These are phyloP conservation scores for Chelonus formosanus DNA, from an alignment of 2,888 invertebrate genomes.

Conservation along the genomic window DNA sequence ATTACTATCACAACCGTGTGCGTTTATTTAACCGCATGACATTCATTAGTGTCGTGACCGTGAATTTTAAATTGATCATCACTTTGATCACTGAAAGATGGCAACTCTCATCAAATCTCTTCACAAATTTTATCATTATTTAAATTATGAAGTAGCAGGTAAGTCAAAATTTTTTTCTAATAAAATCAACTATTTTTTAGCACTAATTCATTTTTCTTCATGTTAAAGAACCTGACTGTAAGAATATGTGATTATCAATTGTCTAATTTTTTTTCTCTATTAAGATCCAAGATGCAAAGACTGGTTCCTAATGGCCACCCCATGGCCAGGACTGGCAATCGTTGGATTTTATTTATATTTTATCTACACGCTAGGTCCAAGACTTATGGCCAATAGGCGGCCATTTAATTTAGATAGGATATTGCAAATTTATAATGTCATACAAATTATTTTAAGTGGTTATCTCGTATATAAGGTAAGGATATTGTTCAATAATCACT, in stretches of 20 bases:
- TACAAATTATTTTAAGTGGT: slow-evolving; percentile 72
- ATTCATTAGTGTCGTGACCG: slow-evolving; percentile 5
- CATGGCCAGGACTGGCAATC: slow-evolving; percentile 69
- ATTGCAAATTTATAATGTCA: slow-evolving; percentile 74
- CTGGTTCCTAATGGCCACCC: slow-evolving; percentile 74
- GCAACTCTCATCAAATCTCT: slow-evolving; percentile 50
- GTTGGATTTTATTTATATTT: slow-evolving; percentile 75
- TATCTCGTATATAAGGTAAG: slow-evolving; percentile 69
- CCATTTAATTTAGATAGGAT: slow-evolving; percentile 73
- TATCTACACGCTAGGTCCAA: slow-evolving; percentile 77
- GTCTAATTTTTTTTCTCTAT: slow-evolving; percentile 9
- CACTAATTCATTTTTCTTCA: no score
- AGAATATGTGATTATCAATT: background rate
- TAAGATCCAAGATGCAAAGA: slow-evolving; percentile 73
- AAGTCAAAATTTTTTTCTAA: slow-evolving; percentile 19
- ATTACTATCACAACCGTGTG: background rate
- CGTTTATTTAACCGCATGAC: slow-evolving; percentile 2
- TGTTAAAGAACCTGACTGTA: no score
- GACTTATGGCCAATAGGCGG: slow-evolving; percentile 73
- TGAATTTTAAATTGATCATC: slow-evolving; percentile 10
- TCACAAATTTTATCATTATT: slow-evolving; percentile 46
- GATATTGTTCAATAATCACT: no score
- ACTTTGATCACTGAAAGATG: slow-evolving; percentile 47
- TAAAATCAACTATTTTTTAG: no score
- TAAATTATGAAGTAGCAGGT: slow-evolving; percentile 59